Percentiles rank a stretch among this genome's conserved stretches.
These are phyloP conservation scores for Columba guinea DNA, from an alignment of 2,797 vertebrate species.

Conservation along the genomic window DNA sequence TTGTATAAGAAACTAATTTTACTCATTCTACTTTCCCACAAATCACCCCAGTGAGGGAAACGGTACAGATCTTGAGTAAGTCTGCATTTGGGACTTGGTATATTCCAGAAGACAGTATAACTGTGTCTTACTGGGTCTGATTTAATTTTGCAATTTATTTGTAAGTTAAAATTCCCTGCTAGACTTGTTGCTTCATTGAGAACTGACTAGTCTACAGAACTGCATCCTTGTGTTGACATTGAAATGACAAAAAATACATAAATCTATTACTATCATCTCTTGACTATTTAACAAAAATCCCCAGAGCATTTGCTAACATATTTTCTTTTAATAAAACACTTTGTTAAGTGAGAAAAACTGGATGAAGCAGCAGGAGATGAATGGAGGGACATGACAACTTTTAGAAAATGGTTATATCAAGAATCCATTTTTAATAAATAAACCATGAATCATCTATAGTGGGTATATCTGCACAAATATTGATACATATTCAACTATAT, in stretches of 20 bases:
- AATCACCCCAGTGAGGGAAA: not conserved
- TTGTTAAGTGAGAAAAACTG: not conserved
- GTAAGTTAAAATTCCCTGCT: not conserved
- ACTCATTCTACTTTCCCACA: not conserved
- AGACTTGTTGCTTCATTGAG: not conserved
- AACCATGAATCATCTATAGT: not conserved
- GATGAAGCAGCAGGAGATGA: not conserved
- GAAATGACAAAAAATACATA: not conserved
- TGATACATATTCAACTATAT: constrained; percentile 45
- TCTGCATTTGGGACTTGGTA: not conserved
- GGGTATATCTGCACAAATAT: constrained; percentile 21
- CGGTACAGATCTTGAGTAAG: not conserved
- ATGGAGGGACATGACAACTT: not conserved
- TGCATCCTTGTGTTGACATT: not conserved
- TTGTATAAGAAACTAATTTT: not conserved
- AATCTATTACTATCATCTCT: not conserved
- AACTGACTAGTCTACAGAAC: not conserved
- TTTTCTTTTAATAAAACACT: not conserved
- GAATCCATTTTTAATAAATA: constrained; percentile 38
- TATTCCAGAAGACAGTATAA: not conserved
- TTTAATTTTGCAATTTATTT: not conserved
- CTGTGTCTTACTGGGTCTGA: not conserved
- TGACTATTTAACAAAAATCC: not conserved
- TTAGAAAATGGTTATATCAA: not conserved
- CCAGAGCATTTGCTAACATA: not conserved